A percentile compares a stretch with the other conserved stretches of the same genome.
Evolutionary conservation across 2,888 invertebrate genomes (phyloP).

Genomic region (Desoria tigrina): DNA sequence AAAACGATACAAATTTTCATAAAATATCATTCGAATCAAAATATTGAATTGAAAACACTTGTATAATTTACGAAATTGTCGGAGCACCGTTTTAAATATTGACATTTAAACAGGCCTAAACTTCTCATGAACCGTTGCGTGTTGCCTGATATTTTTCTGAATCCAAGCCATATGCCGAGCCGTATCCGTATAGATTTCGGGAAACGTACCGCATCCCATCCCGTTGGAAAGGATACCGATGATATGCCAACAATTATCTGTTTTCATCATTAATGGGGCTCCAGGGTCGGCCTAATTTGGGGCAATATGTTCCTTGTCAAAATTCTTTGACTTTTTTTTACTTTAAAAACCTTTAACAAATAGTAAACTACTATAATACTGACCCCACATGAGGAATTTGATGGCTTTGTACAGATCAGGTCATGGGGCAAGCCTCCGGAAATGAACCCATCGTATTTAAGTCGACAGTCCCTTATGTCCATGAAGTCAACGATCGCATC

Average conservation of each 20-base stretch:
- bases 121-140: neutral
- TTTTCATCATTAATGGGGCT: conserved; percentile 48
- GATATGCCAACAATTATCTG: conserved; percentile 48
- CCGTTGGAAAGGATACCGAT: conserved; percentile 53
- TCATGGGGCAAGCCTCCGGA: conserved; percentile 30
- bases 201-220: conserved; percentile 52
- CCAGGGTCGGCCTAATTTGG: conserved; percentile 54
- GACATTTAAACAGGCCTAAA: neutral
- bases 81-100: no score
- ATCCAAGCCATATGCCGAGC: conserved; percentile 30
- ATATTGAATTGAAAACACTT: no score
- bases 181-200: conserved; percentile 36
- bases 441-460: conserved; percentile 36
- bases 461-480: conserved; percentile 34
- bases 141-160: conserved; percentile 24
- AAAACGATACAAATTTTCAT: no score
- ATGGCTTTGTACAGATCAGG: conserved; percentile 34
- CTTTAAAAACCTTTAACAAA: no score
- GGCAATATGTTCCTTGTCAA: no score
- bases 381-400: conserved; percentile 38
- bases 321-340: no score
- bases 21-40: no score
- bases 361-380: no score
- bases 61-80: no score
- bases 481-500: conserved; percentile 41